Evolutionary conservation across 2,797 vertebrate genomes (phyloP).

Genomic region (Pelodytes ibericus): DNA sequence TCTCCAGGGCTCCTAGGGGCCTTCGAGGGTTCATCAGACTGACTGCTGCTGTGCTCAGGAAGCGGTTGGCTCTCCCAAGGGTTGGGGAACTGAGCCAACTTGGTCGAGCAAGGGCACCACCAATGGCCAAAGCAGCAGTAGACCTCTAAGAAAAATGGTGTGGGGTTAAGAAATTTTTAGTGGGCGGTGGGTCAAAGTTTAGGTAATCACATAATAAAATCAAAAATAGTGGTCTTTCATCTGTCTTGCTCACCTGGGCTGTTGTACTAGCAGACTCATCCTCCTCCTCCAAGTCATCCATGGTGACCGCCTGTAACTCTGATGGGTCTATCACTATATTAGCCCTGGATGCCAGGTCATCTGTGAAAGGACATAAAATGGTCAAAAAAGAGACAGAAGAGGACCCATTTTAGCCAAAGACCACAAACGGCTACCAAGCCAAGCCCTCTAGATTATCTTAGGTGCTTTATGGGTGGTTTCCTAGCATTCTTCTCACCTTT

Average conservation of each 20-base stretch:
- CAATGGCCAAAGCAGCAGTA: conserved; percentile 82
- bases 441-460: no score
- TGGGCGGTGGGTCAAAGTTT: no score
- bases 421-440: no score
- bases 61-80: conserved; percentile 91
- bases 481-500: conserved; percentile 91
- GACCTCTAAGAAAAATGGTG: conserved; percentile 75
- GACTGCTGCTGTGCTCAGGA: conserved; percentile 92
- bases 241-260: conserved; percentile 75
- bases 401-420: no score
- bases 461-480: no score
- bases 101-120: conserved; percentile 85
- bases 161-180: neutral
- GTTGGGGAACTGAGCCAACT: conserved; percentile 97
- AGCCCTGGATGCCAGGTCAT: conserved; percentile 91
- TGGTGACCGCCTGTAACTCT: conserved; percentile 88
- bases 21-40: conserved; percentile 94
- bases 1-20: conserved; percentile 84
- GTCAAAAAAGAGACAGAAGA: no score
- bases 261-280: conserved; percentile 82
- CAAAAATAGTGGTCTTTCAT: no score
- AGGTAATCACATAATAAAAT: neutral
- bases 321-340: conserved; percentile 93
- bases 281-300: conserved; percentile 97
- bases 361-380: conserved; percentile 66